Evolutionary conservation across 2,797 vertebrate species (phyloP), one percentile per base, ranked within the genome.

Genomic region (Dendrocincla tyrannina): DNA sequence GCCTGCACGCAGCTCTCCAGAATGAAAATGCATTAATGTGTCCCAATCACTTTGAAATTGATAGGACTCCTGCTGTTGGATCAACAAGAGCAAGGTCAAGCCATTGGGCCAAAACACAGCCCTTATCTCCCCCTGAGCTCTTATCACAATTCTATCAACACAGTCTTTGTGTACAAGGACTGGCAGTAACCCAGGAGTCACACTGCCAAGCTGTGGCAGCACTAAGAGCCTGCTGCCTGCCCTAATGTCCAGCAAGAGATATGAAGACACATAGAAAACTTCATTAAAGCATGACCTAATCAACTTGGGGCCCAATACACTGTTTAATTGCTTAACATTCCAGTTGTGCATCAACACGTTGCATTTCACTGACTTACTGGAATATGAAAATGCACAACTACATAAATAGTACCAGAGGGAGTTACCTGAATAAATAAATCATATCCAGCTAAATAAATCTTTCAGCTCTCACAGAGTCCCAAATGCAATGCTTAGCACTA

Each of bases 11-110:
- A 78, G 72, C 39, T 25, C 55, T 80, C 28, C 19, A 68, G 82
- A 89, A 85, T 8, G 53, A 49, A 67, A 55, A 82, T 5, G 35
- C 24, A 70, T 74, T 53, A 58, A 53, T 1, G 3, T 9, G 53
- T 68, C 80, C 80, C 78, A 22, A 17, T 77, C 16, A 0, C 89
- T 60, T 27, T 30, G 64, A 80, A 92, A 93, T 80, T 14, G 0
- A 67, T 14, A 49, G 58, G 86, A 14, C 72, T 68, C 75, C 46
- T 64, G 60, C 89, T 80, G 75, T 62, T 68, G 72, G 68, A 88
- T 83, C 84, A 91, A 80, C 68, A 82, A 58, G 91, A 85, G 75
- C 95, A 96, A 97, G 93, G 92, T 85, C 84, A 88, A 95, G 60
- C 75, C 89, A 68, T 4, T 77, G 75, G 89, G 68, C 56, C 3